Evolutionary conservation across 2,888 invertebrate species (phyloP).

Genomic region (Protophormia terraenovae): DNA sequence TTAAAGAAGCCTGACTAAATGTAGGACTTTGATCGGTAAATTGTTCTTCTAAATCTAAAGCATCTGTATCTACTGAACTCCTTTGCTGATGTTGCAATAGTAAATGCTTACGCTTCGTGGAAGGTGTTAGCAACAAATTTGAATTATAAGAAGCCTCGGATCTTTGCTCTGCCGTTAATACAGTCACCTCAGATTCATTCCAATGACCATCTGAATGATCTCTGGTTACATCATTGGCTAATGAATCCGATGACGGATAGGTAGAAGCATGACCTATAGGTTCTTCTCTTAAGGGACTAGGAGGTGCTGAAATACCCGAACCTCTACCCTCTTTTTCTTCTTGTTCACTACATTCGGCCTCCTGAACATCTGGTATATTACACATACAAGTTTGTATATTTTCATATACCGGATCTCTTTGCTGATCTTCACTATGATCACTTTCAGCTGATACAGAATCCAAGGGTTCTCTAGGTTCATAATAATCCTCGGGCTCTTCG

Average conservation of each 20-base stretch:
- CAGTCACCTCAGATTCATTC: slow-evolving; percentile 94
- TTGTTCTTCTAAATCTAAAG: slow-evolving; percentile 87
- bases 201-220: slow-evolving; percentile 94
- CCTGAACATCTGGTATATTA: slow-evolving; percentile 71
- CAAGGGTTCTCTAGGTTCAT: slow-evolving; percentile 40
- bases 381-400: slow-evolving; percentile 75
- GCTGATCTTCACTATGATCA: slow-evolving; percentile 67
- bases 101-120: slow-evolving; percentile 89
- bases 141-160: slow-evolving; percentile 81
- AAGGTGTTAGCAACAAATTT: slow-evolving; percentile 87
- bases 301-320: slow-evolving; percentile 85
- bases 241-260: slow-evolving; percentile 91
- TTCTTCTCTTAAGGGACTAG: slow-evolving; percentile 84
- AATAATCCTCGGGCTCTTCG: not conserved
- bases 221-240: slow-evolving; percentile 89
- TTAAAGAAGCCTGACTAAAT: slow-evolving; percentile 70
- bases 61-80: slow-evolving; percentile 92
- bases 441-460: slow-evolving; percentile 69
- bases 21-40: slow-evolving; percentile 82
- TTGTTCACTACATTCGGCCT: slow-evolving; percentile 49
- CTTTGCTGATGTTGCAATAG: slow-evolving; percentile 92
- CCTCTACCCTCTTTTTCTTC: slow-evolving; percentile 75
- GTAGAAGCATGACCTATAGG: slow-evolving; percentile 85
- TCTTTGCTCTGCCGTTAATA: slow-evolving; percentile 86
- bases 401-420: slow-evolving; percentile 76